Evolutionary conservation across 2,888 invertebrate genomes (phyloP).

Genomic region (Drosophila flavopinicola): DNA sequence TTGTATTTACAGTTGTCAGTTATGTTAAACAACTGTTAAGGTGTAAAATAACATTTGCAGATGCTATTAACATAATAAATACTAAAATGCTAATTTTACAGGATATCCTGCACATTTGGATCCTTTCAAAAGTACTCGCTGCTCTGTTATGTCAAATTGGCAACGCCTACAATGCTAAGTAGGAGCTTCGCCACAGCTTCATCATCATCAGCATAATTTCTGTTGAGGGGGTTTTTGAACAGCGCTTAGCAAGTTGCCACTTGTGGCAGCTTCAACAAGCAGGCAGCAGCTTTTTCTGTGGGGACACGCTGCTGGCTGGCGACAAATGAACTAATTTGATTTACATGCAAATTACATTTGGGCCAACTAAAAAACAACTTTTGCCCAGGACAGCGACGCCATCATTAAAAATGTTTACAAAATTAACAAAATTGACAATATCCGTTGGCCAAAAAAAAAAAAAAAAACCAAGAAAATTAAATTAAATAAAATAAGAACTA

Average conservation of each 20-base stretch:
- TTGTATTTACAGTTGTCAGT: neutral
- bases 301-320: no score
- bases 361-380: constrained; percentile 40
- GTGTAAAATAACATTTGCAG: no score
- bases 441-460: constrained; percentile 31
- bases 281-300: neutral
- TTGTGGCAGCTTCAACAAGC: constrained; percentile 35
- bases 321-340: constrained; percentile 67
- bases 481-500: neutral
- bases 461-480: constrained; percentile 2
- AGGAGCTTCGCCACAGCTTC: constrained; percentile 21
- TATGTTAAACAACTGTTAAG: neutral
- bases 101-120: constrained; percentile 18
- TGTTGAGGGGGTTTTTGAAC: constrained; percentile 24
- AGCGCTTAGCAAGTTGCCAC: constrained; percentile 45
- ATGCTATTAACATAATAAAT: no score
- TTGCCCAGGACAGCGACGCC: constrained; percentile 6
- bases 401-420: constrained; percentile 51
- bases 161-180: neutral
- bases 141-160: neutral
- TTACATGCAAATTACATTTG: constrained; percentile 69
- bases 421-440: constrained; percentile 58
- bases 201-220: constrained; percentile 35
- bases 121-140: neutral
- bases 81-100: no score